Percentiles rank a stretch among this genome's conserved stretches.
Conservation (phyloP, 2,888 invertebrate genomes). For the Villa cingulata region DNA sequence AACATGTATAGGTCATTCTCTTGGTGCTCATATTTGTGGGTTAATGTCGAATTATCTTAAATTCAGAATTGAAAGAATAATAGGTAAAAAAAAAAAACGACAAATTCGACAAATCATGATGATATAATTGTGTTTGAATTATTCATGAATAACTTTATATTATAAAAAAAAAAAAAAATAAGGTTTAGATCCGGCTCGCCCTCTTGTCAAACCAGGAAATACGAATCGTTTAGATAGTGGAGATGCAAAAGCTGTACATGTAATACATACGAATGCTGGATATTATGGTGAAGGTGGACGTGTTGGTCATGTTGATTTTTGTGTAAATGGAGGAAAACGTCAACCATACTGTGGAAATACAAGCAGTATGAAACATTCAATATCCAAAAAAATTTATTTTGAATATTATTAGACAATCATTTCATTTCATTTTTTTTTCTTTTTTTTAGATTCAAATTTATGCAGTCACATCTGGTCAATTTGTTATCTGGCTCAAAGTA, state of each 20-base stretch:
- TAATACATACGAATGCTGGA: constrained; percentile 67
- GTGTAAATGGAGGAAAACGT: constrained; percentile 59
- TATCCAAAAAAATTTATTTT: not conserved
- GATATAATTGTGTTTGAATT: no score
- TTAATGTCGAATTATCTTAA: constrained; percentile 57
- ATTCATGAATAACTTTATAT: no score
- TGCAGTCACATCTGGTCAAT: constrained; percentile 72
- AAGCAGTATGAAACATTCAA: constrained; percentile 40
- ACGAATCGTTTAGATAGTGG: constrained; percentile 53
- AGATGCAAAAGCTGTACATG: constrained; percentile 63
- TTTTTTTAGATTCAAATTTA: constrained; percentile 47
- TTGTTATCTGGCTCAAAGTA: constrained; percentile 65
- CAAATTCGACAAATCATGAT: not conserved
- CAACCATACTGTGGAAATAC: constrained; percentile 64
- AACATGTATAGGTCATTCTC: constrained; percentile 64
- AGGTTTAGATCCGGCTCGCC: constrained; percentile 63
- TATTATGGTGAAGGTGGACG: constrained; percentile 61
- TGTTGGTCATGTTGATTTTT: constrained; percentile 65
- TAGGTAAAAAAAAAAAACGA: constrained; percentile 38
- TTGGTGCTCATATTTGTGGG: constrained; percentile 65
- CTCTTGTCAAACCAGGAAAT: constrained; percentile 50
- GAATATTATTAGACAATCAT: not conserved
- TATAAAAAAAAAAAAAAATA: not conserved
- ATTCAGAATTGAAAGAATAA: constrained; percentile 58
- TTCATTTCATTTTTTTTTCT: not conserved